Percentiles rank a stretch among this genome's conserved stretches.
Evolutionary conservation across 2,113 vertebrate genomes (phyloP).

Genomic region (Oreochromis niloticus): DNA sequence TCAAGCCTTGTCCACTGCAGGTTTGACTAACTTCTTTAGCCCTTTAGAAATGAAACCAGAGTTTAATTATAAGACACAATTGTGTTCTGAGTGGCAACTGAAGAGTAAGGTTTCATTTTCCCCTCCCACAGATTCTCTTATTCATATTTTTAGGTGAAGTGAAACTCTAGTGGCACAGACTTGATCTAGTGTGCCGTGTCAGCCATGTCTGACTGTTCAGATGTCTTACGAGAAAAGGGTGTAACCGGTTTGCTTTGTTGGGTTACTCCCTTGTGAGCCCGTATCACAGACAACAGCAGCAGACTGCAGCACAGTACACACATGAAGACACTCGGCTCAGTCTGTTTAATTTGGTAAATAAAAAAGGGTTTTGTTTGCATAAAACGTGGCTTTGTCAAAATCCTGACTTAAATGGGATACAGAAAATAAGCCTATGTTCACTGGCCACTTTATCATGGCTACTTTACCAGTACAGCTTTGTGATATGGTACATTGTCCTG

Average conservation of each 20-base stretch:
- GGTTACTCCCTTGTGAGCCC: background rate
- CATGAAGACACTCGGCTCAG: background rate
- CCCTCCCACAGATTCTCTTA: background rate
- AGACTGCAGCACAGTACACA: background rate
- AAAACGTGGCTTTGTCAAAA: background rate
- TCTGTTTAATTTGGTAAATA: background rate
- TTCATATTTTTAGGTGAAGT: background rate
- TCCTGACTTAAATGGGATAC: background rate
- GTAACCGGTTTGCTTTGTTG: background rate
- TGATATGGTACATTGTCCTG: background rate
- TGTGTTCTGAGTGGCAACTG: background rate
- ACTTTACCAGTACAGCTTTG: background rate
- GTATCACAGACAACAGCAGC: background rate
- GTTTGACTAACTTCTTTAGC: background rate
- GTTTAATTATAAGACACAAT: background rate
- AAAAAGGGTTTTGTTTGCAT: background rate
- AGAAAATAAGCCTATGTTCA: background rate
- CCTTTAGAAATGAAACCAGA: background rate
- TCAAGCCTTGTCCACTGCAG: background rate
- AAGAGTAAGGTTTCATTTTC: background rate
- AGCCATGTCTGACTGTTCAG: background rate
- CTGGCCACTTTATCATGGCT: background rate
- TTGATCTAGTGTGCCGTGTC: background rate
- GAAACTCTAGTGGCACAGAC: background rate
- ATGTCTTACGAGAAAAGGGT: background rate